These are phyloP conservation scores for Lasioglossum figueresi DNA, from an alignment of 2,888 invertebrate species.

Conservation along the genomic window DNA sequence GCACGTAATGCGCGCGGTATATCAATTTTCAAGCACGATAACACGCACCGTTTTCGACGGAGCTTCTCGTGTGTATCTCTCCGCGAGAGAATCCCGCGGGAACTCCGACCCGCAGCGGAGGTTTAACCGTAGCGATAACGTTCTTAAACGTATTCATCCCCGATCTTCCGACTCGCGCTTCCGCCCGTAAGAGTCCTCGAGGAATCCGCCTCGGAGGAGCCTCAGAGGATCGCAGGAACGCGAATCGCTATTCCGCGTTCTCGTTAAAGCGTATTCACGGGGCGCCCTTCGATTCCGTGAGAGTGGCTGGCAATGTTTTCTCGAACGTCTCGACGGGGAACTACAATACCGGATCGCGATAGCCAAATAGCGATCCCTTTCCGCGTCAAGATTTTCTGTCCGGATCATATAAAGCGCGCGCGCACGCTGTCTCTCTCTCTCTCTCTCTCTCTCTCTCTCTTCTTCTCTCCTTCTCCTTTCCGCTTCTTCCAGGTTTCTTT, in stretches of 20 bases:
- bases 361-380: slow-evolving; percentile 13
- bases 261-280: slow-evolving; percentile 38
- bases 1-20: slow-evolving; percentile 60
- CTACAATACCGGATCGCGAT: background rate
- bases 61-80: slow-evolving; percentile 22
- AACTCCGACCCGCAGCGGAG: slow-evolving; percentile 36
- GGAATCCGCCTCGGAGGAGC: background rate
- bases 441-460: background rate
- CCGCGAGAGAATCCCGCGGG: background rate
- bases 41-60: slow-evolving; percentile 57
- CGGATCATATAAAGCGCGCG: background rate
- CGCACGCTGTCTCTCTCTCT: background rate
- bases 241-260: slow-evolving; percentile 31
- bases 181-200: background rate
- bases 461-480: background rate
- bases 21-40: slow-evolving; percentile 67
- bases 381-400: slow-evolving; percentile 20
- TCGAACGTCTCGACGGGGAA: slow-evolving; percentile 30
- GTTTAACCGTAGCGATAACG: slow-evolving; percentile 58
- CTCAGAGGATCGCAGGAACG: slow-evolving; percentile 7
- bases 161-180: slow-evolving; percentile 50
- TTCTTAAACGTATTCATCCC: slow-evolving; percentile 68
- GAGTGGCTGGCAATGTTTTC: slow-evolving; percentile 30
- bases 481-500: background rate
- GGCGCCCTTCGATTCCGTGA: slow-evolving; percentile 4